Evolutionary conservation across 23 tunicate genomes (phyloP).

Genomic region (Diplosoma virens): DNA sequence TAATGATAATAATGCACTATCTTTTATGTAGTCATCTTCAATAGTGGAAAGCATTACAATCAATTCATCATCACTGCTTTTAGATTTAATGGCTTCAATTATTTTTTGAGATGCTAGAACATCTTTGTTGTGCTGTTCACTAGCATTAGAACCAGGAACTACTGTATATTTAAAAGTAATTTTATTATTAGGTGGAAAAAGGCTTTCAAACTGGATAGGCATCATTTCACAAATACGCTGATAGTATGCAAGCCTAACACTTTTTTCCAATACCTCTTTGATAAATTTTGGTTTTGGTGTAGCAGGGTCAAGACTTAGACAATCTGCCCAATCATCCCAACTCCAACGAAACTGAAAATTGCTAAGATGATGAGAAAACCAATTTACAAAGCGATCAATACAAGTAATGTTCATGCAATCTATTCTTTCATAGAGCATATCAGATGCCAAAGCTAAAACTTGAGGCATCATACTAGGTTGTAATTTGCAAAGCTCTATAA

Average conservation of each 20-base stretch:
- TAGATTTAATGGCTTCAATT: slow-evolving; percentile 67
- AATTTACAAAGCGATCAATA: slow-evolving; percentile 82
- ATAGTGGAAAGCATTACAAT: slow-evolving; percentile 67
- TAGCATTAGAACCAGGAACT: slow-evolving; percentile 21
- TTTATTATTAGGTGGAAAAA: slow-evolving; percentile 65
- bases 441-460: slow-evolving; percentile 96
- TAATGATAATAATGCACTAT: not conserved
- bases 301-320: slow-evolving; percentile 55
- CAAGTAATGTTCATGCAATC: slow-evolving; percentile 87
- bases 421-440: slow-evolving; percentile 94
- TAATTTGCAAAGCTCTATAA: slow-evolving; percentile 94
- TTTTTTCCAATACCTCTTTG: slow-evolving; percentile 86
- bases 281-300: slow-evolving; percentile 85
- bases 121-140: slow-evolving; percentile 42
- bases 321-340: slow-evolving; percentile 98
- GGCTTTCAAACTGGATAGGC: slow-evolving; percentile 69
- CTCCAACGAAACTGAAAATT: slow-evolving; percentile 99
- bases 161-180: slow-evolving; percentile 65
- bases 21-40: not conserved
- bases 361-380: slow-evolving; percentile 98
- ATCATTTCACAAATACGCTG: slow-evolving; percentile 70
- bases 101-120: slow-evolving; percentile 56
- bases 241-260: slow-evolving; percentile 75
- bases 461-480: slow-evolving; percentile 96
- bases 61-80: slow-evolving; percentile 73